A percentile compares a stretch with the other conserved stretches of the same genome.
phyloP scores from a whole-genome alignment of 2,888 invertebrate genomes.

The Cheilosia urbana region DNA sequence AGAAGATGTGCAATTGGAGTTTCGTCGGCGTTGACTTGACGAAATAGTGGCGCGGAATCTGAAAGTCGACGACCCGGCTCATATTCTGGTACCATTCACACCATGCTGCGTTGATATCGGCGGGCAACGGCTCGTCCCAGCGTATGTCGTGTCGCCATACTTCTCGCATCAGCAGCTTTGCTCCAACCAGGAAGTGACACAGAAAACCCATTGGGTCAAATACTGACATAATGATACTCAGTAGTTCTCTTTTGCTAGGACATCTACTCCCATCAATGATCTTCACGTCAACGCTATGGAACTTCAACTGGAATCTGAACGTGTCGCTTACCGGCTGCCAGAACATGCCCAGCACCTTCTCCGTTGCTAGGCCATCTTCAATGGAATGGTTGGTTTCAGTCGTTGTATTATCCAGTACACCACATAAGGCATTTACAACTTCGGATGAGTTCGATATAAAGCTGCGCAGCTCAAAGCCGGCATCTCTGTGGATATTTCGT shows the following conservation, averaged over 20 bases:
- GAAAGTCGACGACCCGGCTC: too few species aligned
- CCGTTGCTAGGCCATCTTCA: neutral
- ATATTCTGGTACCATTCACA: too few species aligned
- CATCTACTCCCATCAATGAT: slow-evolving; percentile 28
- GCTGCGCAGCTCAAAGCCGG: slow-evolving; percentile 2
- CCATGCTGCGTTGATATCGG: neutral
- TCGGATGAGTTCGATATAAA: slow-evolving; percentile 17
- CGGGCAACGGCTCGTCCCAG: slow-evolving; percentile 28
- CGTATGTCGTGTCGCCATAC: neutral
- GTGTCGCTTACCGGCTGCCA: slow-evolving; percentile 69
- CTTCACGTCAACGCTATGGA: slow-evolving; percentile 27
- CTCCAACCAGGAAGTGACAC: neutral
- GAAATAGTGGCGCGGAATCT: too few species aligned
- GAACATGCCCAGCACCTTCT: slow-evolving; percentile 70
- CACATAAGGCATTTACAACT: neutral
- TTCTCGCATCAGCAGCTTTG: slow-evolving; percentile 21
- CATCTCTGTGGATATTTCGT: slow-evolving; percentile 10
- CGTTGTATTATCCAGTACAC: too few species aligned
- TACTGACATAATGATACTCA: slow-evolving; percentile 13
- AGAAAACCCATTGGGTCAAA: slow-evolving; percentile 30
- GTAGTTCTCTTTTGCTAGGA: too few species aligned
- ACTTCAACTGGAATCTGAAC: slow-evolving; percentile 46
- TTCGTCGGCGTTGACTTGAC: too few species aligned
- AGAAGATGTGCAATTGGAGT: slow-evolving; percentile 19
- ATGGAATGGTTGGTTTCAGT: too few species aligned